Percentiles rank a stretch among this genome's conserved stretches.
Evolutionary conservation across 2,888 invertebrate species (phyloP).

Genomic region (Troides oblongomaculatus): DNA sequence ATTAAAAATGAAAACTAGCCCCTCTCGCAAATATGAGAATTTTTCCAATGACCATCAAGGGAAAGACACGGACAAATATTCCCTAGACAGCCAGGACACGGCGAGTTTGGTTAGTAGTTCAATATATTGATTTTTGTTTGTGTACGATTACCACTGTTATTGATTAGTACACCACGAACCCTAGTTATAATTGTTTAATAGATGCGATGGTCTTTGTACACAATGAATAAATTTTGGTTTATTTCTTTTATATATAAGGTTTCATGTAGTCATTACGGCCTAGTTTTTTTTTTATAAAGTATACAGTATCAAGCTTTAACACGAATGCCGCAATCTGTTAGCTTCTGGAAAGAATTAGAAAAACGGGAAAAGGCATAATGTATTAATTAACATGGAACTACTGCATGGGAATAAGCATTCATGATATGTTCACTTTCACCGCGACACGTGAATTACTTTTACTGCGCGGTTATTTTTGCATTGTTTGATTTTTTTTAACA

Average conservation of each 20-base stretch:
- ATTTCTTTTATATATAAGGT: background rate
- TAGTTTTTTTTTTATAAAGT: conserved; percentile 44
- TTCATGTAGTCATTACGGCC: conserved; percentile 39
- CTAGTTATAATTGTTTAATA: conserved; percentile 36
- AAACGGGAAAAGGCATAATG: background rate
- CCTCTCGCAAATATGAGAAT: conserved; percentile 75
- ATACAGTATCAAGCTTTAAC: conserved; percentile 14
- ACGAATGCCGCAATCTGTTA: background rate
- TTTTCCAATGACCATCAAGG: conserved; percentile 70
- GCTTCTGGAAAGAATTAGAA: background rate
- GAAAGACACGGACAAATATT: conserved; percentile 75
- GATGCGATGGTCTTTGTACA: background rate
- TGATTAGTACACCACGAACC: conserved; percentile 54
- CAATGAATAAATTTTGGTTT: background rate
- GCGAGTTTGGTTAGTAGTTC: conserved; percentile 78
- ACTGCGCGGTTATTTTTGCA: background rate
- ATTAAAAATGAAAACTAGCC: conserved; percentile 78
- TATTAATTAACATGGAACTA: background rate
- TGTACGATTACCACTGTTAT: conserved; percentile 62
- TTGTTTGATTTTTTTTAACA: too few species aligned
- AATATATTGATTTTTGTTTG: conserved; percentile 51
- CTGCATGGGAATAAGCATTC: background rate
- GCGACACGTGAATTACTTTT: conserved; percentile 26
- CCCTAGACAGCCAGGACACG: conserved; percentile 76
- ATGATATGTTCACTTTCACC: conserved; percentile 30